phyloP scores from a whole-genome alignment of 1,140 invertebrate species.

The Scaptomyza montana region DNA sequence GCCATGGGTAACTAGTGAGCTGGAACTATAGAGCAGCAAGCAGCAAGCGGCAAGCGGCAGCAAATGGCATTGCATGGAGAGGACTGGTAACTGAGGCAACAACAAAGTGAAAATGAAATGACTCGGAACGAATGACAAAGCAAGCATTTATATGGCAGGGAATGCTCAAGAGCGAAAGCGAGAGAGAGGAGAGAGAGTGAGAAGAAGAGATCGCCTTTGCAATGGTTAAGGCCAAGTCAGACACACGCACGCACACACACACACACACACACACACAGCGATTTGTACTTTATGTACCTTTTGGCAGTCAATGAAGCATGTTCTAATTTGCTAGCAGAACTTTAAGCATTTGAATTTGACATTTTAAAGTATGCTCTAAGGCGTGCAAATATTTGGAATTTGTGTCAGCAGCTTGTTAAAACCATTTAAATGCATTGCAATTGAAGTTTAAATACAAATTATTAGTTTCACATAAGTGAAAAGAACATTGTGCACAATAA shows the following conservation, averaged over 20 bases:
- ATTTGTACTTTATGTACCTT: conserved; percentile 70
- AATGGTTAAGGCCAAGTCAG: conserved; percentile 32
- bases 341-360: conserved; percentile 54
- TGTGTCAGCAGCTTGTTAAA: background rate
- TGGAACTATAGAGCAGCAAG: conserved; percentile 69
- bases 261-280: conserved; percentile 24
- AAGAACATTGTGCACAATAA: background rate
- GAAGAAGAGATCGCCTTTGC: conserved; percentile 3
- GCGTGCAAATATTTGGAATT: conserved; percentile 11
- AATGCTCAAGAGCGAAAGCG: conserved; percentile 41
- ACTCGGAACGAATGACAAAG: conserved; percentile 81
- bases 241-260: conserved; percentile 29
- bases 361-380: conserved; percentile 44
- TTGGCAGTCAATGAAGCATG: conserved; percentile 76
- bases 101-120: conserved; percentile 82
- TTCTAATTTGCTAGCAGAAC: conserved; percentile 64
- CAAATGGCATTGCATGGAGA: conserved; percentile 38
- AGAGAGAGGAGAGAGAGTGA: conserved; percentile 12
- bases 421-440: background rate
- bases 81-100: conserved; percentile 55
- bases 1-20: conserved; percentile 78
- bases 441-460: background rate
- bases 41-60: conserved; percentile 20
- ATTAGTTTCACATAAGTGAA: conserved; percentile 2
- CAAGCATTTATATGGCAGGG: conserved; percentile 72